Evolutionary conservation across 2,888 invertebrate genomes (phyloP).

Genomic region (Beris chalybata): DNA sequence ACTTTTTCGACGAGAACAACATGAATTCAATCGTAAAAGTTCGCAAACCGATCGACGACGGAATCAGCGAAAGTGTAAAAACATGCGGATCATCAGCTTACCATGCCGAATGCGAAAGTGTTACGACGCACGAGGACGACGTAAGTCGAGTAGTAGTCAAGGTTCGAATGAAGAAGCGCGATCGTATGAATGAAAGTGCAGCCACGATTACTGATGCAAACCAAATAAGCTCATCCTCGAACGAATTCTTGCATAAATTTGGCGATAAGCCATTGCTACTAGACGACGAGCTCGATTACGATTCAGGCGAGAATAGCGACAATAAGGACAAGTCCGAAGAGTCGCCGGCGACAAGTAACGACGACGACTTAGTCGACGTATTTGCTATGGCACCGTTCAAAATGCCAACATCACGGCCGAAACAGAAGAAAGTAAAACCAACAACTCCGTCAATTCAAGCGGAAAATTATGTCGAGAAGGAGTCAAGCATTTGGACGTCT

Average conservation of each 20-base stretch:
- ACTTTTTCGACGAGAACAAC: slow-evolving; percentile 56
- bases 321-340: slow-evolving; percentile 39
- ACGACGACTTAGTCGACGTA: slow-evolving; percentile 61
- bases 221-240: slow-evolving; percentile 57
- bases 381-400: slow-evolving; percentile 72
- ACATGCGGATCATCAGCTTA: slow-evolving; percentile 72
- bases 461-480: slow-evolving; percentile 28
- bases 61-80: slow-evolving; percentile 65
- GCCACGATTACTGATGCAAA: slow-evolving; percentile 55
- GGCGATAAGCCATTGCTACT: slow-evolving; percentile 74
- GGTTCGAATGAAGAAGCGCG: slow-evolving; percentile 58
- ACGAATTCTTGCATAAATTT: slow-evolving; percentile 72
- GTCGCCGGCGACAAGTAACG: slow-evolving; percentile 43
- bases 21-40: slow-evolving; percentile 46
- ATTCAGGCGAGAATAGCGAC: slow-evolving; percentile 49
- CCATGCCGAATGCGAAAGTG: slow-evolving; percentile 72
- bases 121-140: slow-evolving; percentile 65
- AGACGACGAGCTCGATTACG: slow-evolving; percentile 75
- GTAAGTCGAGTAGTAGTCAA: slow-evolving; percentile 59
- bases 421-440: slow-evolving; percentile 37
- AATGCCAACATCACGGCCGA: slow-evolving; percentile 48
- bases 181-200: slow-evolving; percentile 49
- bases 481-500: slow-evolving; percentile 52
- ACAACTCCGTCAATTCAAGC: slow-evolving; percentile 17
- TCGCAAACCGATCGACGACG: slow-evolving; percentile 54